Base-by-base conservation (phyloP, 2,797 vertebrate species). In the Meriones psammophilus region DNA sequence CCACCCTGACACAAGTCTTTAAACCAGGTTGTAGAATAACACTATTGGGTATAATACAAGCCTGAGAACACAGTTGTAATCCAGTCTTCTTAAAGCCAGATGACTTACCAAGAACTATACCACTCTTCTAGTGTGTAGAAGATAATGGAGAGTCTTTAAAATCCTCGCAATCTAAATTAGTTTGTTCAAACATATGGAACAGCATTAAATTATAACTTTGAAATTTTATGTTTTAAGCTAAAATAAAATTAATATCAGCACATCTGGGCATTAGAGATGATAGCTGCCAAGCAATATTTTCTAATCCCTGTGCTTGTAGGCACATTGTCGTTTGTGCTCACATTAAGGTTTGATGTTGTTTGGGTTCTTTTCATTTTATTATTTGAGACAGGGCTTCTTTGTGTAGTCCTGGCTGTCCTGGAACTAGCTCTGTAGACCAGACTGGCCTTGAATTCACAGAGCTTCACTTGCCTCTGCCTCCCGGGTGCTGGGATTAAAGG, bases 231-330 rank as follows among this genome's bases (percentile, higher is more conserved):
- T 79, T 60, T 92, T 96, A 54, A 58, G 13, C 14, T 83, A 78
- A 91, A 94, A 68, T 80, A 74, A 68, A 88, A 79, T 78, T 74
- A 87, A 42, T 46, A 78, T 20, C 92, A 94, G 17, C 46, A 54
- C 64, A 83, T 71, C 74, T 81, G 78, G 28, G 18, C 78, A 26
- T 94, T 86, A 14, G 36, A n/a, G 80, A 76, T 39, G 7, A 60
- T 54, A 33, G 50, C 3, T 30, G 3, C 24, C 68, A 62, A 95
- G 24, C 5, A 88, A 3, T 14, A 66, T 7, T 22, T 76, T 68
- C 10, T 42, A 14, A 95, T 96, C 79, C 50, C 50, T 10, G 50
- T 50, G 50, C 50, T 50, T 50, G 50, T 50, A 50, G 50, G 50
- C 50, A 50, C 50, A 10, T 50, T 76, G 74, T 76, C 42, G 10